These are phyloP conservation scores for Escarpia spicata DNA, from an alignment of 2,888 invertebrate genomes.

Conservation along the genomic window DNA sequence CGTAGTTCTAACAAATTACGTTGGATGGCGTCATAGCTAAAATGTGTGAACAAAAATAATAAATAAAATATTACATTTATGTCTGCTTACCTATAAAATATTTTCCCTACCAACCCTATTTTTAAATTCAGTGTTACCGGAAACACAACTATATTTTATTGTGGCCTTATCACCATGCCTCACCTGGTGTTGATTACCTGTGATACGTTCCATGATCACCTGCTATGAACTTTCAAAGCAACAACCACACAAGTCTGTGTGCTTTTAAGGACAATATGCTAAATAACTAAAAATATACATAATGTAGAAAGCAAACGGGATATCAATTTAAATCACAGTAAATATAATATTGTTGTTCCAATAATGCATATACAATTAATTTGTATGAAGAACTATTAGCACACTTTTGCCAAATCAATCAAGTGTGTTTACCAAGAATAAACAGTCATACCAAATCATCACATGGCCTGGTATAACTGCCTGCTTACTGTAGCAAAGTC, in stretches of 20 bases:
- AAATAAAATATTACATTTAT: no score
- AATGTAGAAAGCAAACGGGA: background rate
- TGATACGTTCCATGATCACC: background rate
- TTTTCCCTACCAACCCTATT: no score
- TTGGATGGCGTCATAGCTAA: no score
- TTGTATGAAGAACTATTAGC: background rate
- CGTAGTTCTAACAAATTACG: no score
- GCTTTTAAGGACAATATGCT: background rate
- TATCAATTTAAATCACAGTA: background rate
- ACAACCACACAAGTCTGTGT: background rate
- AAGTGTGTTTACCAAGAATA: slow-evolving; percentile 5
- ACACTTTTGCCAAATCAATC: background rate
- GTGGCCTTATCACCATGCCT: background rate
- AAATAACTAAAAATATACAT: background rate
- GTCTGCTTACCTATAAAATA: no score
- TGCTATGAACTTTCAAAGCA: background rate
- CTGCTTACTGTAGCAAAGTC: background rate
- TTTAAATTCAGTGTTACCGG: no score
- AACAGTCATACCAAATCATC: background rate
- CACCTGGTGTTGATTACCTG: background rate
- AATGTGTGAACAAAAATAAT: no score
- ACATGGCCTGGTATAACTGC: background rate
- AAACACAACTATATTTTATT: no score
- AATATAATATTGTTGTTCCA: background rate
- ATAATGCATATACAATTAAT: background rate